Evolutionary conservation across 2,888 invertebrate genomes (phyloP), one percentile per base, ranked within the genome.

Genomic region (Melieria picta): DNA sequence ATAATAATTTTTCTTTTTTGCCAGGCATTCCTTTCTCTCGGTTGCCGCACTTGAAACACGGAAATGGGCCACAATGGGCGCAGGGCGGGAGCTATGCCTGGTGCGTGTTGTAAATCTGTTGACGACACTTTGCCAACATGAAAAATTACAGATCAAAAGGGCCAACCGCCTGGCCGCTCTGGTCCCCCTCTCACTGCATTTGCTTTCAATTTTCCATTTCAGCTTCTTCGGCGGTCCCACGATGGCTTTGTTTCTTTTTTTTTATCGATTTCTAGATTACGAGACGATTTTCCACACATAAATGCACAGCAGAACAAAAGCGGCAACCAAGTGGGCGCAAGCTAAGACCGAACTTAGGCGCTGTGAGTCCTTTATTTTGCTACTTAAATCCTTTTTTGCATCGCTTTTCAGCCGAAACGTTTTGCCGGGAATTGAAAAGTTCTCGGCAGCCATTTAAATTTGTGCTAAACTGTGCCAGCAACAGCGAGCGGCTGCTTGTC

Each of bases 91-190:
- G 55, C n/a, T 45, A n/a, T 50, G 30, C 30, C 30, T 30, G 30
- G 30, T 30, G 50, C 52, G 64, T 43, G 7, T n/a, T 9, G 13
- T 52, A 52, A 63, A 63, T 63, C 64, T 52, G 64, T 43, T 64
- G 52, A 43, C 55, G 45, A 55, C 52, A 64, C 48, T 43, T 64
- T 52, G 3, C 9, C 16, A 52, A 11, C 16, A 42, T 13, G 30
- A 42, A 42, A 43, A 64, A 52, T 64, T 16, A 61, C 6, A 43
- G 10, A 13, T 52, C 43, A 43, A 43, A 52, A 9, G n/a, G 52
- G 13, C 50, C 50, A 55, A 65, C 16, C 55, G 4, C 4, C 9
- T 46, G 46, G 45, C 7, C 50, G 48, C 30, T 50, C 43, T 55
- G 9, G 0, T 7, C 48, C 13, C 43, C 42, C 43, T 64, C 52